Conservation (phyloP, 2,113 vertebrate genomes). For the Tragelaphus imberbis region DNA sequence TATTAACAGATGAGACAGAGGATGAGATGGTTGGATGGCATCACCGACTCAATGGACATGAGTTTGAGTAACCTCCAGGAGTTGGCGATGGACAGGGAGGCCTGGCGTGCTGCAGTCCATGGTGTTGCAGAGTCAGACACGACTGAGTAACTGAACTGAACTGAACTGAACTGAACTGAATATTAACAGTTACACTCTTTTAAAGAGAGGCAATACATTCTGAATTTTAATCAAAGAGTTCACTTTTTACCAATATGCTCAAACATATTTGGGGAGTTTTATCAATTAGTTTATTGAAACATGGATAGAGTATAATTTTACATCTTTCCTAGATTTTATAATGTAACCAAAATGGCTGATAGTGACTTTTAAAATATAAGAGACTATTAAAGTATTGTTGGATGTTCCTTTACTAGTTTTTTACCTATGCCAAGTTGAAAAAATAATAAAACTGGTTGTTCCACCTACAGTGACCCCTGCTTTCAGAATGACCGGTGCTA, state of each 20-base stretch:
- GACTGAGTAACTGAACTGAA: neutral
- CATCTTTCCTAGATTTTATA: neutral
- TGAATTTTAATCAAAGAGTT: slow-evolving; percentile 10
- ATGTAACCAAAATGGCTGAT: neutral
- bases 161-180: neutral
- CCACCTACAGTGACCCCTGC: neutral
- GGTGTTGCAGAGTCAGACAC: neutral
- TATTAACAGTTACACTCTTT: neutral
- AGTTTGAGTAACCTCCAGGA: neutral
- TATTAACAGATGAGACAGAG: neutral
- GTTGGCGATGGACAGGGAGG: neutral
- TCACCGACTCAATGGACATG: neutral
- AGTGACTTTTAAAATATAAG: neutral
- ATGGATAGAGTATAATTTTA: neutral
- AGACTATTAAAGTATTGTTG: neutral
- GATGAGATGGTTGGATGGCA: neutral
- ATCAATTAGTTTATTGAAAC: neutral
- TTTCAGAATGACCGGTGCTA: neutral
- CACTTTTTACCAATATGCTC: neutral
- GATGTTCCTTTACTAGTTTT: neutral
- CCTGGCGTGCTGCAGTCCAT: neutral
- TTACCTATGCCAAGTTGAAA: neutral
- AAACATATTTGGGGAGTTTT: neutral
- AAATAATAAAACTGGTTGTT: neutral
- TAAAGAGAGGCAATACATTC: neutral